Evolutionary conservation across 2,888 invertebrate genomes (phyloP).

Genomic region (Drosophila mayaguana): DNA sequence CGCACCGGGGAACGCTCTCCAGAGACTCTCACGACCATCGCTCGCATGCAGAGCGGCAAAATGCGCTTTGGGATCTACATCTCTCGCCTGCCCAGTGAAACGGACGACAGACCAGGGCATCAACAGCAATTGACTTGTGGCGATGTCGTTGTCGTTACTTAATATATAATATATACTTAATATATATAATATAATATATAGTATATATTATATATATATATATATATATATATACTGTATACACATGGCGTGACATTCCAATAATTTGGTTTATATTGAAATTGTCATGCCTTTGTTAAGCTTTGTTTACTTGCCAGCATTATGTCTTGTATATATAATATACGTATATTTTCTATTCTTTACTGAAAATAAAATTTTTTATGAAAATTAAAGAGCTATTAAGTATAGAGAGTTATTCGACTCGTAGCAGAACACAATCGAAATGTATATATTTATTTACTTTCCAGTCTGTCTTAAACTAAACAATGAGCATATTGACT

Average conservation of each 20-base stretch:
- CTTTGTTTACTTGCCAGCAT: neutral
- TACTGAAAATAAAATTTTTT: neutral
- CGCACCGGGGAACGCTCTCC: conserved; percentile 91
- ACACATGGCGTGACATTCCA: neutral
- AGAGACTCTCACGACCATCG: conserved; percentile 91
- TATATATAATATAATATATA: too few relatives aligned
- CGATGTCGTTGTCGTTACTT: conserved; percentile 33
- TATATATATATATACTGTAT: neutral
- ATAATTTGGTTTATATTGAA: neutral
- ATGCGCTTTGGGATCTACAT: conserved; percentile 93
- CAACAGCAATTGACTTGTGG: conserved; percentile 47
- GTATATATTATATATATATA: too few relatives aligned
- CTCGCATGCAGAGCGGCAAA: conserved; percentile 91
- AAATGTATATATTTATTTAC: too few relatives aligned
- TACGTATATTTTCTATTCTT: neutral
- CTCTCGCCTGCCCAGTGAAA: conserved; percentile 66
- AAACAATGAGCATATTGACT: too few relatives aligned
- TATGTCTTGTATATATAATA: neutral
- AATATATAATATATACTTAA: neutral
- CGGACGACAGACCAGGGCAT: conserved; percentile 5
- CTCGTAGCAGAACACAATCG: too few relatives aligned
- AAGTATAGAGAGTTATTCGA: too few relatives aligned
- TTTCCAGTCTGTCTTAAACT: too few relatives aligned
- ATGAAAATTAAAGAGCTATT: neutral
- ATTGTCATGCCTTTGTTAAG: too few relatives aligned